Base-by-base conservation (phyloP, 1,140 invertebrate species). In the Sminthurides bifidus region DNA sequence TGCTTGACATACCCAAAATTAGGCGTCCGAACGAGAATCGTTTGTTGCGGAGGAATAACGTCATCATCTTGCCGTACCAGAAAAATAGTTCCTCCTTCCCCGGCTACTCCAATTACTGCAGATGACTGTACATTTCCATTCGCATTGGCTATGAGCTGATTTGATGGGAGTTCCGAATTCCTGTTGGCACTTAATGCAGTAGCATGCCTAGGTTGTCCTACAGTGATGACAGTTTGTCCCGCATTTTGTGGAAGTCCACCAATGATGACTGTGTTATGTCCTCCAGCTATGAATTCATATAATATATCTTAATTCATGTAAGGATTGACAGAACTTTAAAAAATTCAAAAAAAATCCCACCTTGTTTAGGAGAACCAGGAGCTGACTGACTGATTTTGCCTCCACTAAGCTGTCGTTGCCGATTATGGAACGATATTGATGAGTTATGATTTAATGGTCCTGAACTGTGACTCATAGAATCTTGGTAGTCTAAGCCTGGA, bases 311-410 rank as follows among this genome's bases (percentile, higher is more conserved):
- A 6, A 29, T 49, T 35, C 33, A 10, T n/a, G 33, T 35, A 35
- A 35, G 10, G n/a, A n/a, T 10, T 35, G 33, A 35, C 49, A 35
- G 31, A 52, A 27, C 23, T 52, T 10, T 10, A n/a, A 23, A 38
- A 6, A 52, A 44, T 14, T 46, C 27, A 45, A 52, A 52, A 41
- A 19, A 15, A 52, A 44, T 37, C n/a, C 40, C 51, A 63, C 61
- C 56, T 40, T 55, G 56, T 53, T 64, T 64, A 31, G 82, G 81
- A 68, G 80, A 81, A 43, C 82, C 81, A 57, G 84, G 81, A 49
- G 82, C 77, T 35, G 81, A 81, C 68, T 83, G 81, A 71, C 76
- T 81, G 43, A 77, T 76, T 54, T 75, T 67, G 51, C 72, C 70
- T 67, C 73, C 69, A 37, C 50, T 41, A 30, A 54, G 52, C 44